Conservation (phyloP, 1,140 invertebrate genomes). For the Drosophila sturtevanti region DNA sequence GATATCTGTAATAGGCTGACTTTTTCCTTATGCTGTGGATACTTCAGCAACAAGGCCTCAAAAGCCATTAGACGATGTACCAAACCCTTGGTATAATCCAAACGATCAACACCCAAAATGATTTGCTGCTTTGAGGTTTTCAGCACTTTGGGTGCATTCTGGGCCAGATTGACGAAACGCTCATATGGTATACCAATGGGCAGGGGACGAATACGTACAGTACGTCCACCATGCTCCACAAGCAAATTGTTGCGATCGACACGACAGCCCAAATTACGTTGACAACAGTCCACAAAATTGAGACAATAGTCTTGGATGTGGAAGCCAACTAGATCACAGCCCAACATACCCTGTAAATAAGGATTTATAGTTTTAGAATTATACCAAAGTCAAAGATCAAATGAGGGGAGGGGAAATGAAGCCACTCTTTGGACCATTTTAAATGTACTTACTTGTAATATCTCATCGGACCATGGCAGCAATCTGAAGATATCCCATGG, state of each 20-base stretch:
- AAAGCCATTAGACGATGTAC: conserved; percentile 93
- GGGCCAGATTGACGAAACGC: conserved; percentile 91
- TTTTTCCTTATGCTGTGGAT: conserved; percentile 93
- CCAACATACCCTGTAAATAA: conserved; percentile 87
- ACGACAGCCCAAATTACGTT: conserved; percentile 92
- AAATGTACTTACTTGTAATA: conserved; percentile 86
- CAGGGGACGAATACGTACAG: conserved; percentile 91
- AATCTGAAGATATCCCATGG: conserved; percentile 95
- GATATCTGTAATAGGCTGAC: conserved; percentile 93
- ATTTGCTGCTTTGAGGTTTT: conserved; percentile 89
- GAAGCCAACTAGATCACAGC: conserved; percentile 95
- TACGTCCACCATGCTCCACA: conserved; percentile 93
- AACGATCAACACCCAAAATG: conserved; percentile 91
- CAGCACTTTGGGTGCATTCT: conserved; percentile 89
- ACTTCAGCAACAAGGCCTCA: conserved; percentile 91
- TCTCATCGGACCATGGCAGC: conserved; percentile 95
- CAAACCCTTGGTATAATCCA: conserved; percentile 96
- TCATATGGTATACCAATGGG: conserved; percentile 95
- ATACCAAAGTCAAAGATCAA: background rate
- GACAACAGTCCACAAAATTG: conserved; percentile 96
- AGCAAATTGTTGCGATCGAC: conserved; percentile 93
- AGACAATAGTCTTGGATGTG: conserved; percentile 96
- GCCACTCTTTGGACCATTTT: too few relatives aligned
- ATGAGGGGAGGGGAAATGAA: too few relatives aligned
- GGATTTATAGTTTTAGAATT: too few relatives aligned